phyloP scores from a whole-genome alignment of 1,140 invertebrate species.

The Drosophila parabipectinata region DNA sequence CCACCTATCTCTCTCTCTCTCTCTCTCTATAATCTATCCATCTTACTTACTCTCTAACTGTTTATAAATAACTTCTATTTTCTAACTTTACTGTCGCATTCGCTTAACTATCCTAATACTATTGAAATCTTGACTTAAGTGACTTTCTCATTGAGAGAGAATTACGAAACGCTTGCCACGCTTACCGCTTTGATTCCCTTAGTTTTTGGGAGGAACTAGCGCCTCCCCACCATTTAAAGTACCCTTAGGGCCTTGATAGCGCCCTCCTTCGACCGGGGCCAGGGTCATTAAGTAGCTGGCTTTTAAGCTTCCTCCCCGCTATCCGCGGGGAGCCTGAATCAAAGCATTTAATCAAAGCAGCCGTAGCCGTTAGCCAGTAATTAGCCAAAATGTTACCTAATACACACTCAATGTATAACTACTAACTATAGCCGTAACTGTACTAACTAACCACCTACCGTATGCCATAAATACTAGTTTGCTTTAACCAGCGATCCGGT shows the following conservation, averaged over 20 bases:
- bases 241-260: slow-evolving; percentile 9
- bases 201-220: neutral
- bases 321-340: neutral
- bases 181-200: slow-evolving; percentile 38
- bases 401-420: slow-evolving; percentile 51
- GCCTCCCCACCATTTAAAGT: neutral
- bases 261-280: slow-evolving; percentile 22
- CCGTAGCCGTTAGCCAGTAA: slow-evolving; percentile 8
- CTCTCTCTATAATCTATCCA: slow-evolving; percentile 14
- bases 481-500: slow-evolving; percentile 74
- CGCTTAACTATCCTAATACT: slow-evolving; percentile 20
- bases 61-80: slow-evolving; percentile 10
- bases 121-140: slow-evolving; percentile 5
- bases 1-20: slow-evolving; percentile 22
- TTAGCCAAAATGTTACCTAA: slow-evolving; percentile 8
- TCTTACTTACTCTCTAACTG: slow-evolving; percentile 14
- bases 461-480: slow-evolving; percentile 63
- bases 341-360: slow-evolving; percentile 11
- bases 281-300: slow-evolving; percentile 11
- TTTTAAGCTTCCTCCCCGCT: slow-evolving; percentile 11
- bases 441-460: slow-evolving; percentile 64
- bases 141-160: slow-evolving; percentile 8
- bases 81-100: slow-evolving; percentile 16
- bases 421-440: slow-evolving; percentile 43
- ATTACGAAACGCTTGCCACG: slow-evolving; percentile 31